A percentile compares a stretch with the other conserved stretches of the same genome.
Evolutionary conservation across 2,797 vertebrate genomes (phyloP).

Genomic region (Gallinago nigripennis): DNA sequence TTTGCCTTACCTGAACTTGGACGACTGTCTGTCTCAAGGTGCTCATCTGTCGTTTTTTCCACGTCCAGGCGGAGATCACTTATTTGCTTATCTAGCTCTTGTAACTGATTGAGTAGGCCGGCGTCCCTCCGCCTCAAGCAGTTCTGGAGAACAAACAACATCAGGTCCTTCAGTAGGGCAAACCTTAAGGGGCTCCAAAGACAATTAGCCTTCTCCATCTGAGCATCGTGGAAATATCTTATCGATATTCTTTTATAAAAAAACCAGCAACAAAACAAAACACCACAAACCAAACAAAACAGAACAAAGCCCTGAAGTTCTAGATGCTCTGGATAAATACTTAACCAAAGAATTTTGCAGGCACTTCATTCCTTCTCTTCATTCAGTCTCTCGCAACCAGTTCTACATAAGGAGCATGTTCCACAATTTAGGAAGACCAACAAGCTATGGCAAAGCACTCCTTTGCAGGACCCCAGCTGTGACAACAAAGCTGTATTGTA

Average conservation of each 20-base stretch:
- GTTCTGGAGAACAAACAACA: conserved; percentile 77
- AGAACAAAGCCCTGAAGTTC: neutral
- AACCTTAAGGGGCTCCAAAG: neutral
- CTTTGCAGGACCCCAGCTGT: neutral
- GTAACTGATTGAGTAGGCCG: conserved; percentile 88
- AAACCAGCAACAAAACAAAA: no score
- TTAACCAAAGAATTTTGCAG: neutral
- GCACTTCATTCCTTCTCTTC: neutral
- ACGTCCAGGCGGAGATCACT: conserved; percentile 89
- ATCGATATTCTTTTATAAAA: neutral
- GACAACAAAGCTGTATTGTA: neutral
- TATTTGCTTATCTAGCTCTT: conserved; percentile 93
- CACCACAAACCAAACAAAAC: neutral
- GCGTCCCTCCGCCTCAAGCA: conserved; percentile 90
- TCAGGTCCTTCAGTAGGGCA: neutral
- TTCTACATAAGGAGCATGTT: neutral
- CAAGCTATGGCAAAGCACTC: neutral
- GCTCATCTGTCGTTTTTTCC: conserved; percentile 85
- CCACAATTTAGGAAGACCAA: neutral
- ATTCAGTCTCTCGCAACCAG: neutral
- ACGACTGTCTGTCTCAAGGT: conserved; percentile 89
- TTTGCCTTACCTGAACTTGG: conserved; percentile 89
- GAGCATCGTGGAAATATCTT: neutral
- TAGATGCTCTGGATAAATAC: neutral
- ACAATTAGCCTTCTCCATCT: neutral